These are phyloP conservation scores for Actinopyga echinites DNA, from an alignment of 53 echinoderm and acorn worm genomes.

Conservation along the genomic window DNA sequence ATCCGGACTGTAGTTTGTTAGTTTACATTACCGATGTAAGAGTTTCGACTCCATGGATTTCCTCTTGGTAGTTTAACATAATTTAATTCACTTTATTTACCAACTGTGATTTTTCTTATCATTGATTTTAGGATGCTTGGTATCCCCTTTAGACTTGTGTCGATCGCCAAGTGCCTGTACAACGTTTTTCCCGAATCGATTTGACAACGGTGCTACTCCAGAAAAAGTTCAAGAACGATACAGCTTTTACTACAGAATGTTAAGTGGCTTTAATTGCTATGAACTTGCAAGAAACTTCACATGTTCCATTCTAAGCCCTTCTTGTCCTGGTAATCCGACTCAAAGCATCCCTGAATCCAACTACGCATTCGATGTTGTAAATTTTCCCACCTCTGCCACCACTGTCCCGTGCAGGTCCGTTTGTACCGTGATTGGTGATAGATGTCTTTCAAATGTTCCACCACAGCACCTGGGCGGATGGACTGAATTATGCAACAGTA, in stretches of 20 bases:
- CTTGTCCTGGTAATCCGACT: not conserved
- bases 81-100: too few species aligned
- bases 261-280: not conserved
- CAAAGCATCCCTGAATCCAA: not conserved
- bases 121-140: not conserved
- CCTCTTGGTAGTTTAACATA: too few species aligned
- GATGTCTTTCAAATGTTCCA: not conserved
- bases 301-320: not conserved
- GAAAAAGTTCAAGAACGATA: not conserved
- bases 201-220: not conserved
- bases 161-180: not conserved
- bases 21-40: too few species aligned
- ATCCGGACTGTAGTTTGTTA: too few species aligned
- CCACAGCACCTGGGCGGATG: not conserved
- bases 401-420: conserved; percentile 9
- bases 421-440: not conserved
- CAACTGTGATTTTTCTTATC: too few species aligned
- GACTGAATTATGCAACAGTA: not conserved
- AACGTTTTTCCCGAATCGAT: conserved; percentile 9
- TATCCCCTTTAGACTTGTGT: not conserved
- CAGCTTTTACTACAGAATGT: not conserved
- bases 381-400: not conserved
- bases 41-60: too few species aligned
- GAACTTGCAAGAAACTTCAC: not conserved
- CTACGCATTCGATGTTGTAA: conserved; percentile 23